Conservation (phyloP, 2,888 invertebrate species). For the Cybosia mesomella region DNA sequence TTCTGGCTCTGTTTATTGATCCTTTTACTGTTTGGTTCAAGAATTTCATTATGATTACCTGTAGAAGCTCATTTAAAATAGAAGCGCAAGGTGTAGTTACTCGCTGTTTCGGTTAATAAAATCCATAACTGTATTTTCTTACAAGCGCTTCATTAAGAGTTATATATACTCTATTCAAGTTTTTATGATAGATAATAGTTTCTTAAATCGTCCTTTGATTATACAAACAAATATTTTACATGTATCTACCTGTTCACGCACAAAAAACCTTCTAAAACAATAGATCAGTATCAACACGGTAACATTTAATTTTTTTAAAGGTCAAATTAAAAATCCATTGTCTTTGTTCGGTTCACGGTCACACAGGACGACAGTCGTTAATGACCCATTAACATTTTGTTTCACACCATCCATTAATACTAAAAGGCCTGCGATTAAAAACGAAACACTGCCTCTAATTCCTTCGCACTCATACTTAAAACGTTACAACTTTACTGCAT, state of each 20-base stretch:
- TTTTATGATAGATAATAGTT: slow-evolving; percentile 41
- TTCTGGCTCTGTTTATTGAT: slow-evolving; percentile 57
- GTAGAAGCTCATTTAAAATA: slow-evolving; percentile 49
- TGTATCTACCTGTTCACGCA: slow-evolving; percentile 47
- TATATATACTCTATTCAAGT: slow-evolving; percentile 51
- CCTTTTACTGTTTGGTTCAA: slow-evolving; percentile 52
- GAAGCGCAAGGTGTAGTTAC: slow-evolving; percentile 48
- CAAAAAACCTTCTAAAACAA: background rate
- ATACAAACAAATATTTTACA: background rate
- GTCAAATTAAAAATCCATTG: slow-evolving; percentile 54
- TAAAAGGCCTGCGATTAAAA: slow-evolving; percentile 67
- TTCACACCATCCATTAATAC: slow-evolving; percentile 75
- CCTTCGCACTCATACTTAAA: slow-evolving; percentile 59
- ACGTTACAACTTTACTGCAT: slow-evolving; percentile 69
- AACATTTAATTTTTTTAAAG: slow-evolving; percentile 37
- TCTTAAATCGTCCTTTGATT: background rate
- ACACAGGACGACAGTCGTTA: slow-evolving; percentile 67
- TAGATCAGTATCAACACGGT: slow-evolving; percentile 25
- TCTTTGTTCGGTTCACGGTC: slow-evolving; percentile 59
- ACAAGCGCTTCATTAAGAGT: slow-evolving; percentile 61
- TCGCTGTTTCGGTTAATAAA: slow-evolving; percentile 68
- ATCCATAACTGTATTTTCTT: slow-evolving; percentile 71
- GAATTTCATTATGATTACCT: slow-evolving; percentile 55
- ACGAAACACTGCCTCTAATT: slow-evolving; percentile 63
- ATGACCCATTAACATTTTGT: slow-evolving; percentile 76